Conservation (phyloP, 2,113 vertebrate genomes). For the Chamaetylas fuelleborni region DNA sequence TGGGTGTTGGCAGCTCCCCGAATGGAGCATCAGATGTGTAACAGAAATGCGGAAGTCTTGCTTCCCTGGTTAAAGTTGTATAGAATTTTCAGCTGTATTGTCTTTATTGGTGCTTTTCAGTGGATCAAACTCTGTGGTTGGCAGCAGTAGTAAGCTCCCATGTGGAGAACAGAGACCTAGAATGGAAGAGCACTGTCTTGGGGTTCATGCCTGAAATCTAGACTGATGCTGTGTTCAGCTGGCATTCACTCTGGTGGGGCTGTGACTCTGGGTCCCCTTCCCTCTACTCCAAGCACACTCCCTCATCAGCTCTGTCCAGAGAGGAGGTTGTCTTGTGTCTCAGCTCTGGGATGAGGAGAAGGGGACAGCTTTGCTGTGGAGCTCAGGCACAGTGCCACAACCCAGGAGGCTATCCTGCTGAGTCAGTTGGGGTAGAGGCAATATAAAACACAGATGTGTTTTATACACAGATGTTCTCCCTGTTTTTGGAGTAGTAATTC, state of each 20-base stretch:
- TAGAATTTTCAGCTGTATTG: neutral
- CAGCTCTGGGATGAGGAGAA: neutral
- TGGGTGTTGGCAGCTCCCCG: neutral
- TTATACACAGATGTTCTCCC: neutral
- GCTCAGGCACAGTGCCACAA: neutral
- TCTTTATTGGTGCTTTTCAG: neutral
- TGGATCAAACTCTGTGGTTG: neutral
- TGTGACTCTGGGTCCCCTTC: neutral
- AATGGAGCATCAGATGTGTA: fast-evolving
- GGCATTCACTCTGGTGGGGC: neutral
- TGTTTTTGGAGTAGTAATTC: neutral
- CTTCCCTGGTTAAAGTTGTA: neutral
- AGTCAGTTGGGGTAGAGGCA: neutral
- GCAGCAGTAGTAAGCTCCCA: neutral
- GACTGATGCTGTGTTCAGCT: neutral
- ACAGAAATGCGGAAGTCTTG: neutral
- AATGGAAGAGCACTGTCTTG: neutral
- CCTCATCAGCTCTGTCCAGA: neutral
- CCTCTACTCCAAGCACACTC: neutral
- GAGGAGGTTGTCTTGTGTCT: neutral
- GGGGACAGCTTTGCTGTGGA: neutral
- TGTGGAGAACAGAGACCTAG: neutral
- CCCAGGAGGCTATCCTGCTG: neutral
- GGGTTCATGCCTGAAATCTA: neutral
- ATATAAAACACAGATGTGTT: neutral